These are phyloP conservation scores for Melanotaenia pygmaea DNA, from an alignment of 2,797 vertebrate species.

Conservation along the genomic window DNA sequence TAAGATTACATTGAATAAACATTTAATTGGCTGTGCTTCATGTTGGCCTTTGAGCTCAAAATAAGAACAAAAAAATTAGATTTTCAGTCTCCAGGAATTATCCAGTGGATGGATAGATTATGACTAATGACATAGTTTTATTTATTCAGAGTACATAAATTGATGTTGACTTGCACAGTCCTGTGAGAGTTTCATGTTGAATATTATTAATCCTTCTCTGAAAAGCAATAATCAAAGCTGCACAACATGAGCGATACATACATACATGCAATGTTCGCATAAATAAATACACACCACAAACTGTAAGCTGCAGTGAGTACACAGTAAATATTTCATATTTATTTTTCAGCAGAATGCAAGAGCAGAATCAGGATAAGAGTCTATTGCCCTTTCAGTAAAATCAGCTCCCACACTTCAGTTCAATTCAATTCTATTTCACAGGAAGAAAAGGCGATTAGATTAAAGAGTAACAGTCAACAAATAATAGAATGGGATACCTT, in stretches of 20 bases:
- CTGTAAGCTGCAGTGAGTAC: conserved; percentile 30
- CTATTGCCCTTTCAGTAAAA: conserved; percentile 59
- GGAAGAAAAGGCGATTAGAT: conserved; percentile 71
- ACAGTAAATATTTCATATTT: conserved; percentile 72
- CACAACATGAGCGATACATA: conserved; percentile 69
- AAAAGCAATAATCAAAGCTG: conserved; percentile 77
- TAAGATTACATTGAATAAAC: conserved; percentile 35
- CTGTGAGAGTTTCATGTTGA: conserved; percentile 67
- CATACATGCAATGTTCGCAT: conserved; percentile 17
- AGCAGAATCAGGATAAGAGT: conserved; percentile 61
- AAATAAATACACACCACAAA: conserved; percentile 26
- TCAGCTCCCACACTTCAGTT: conserved; percentile 64
- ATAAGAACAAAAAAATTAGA: conserved; percentile 32
- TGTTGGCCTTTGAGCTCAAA: conserved; percentile 33
- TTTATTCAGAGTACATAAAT: conserved; percentile 71
- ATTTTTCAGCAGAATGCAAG: conserved; percentile 58
- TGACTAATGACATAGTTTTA: conserved; percentile 56
- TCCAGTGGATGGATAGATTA: conserved; percentile 45
- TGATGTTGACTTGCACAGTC: conserved; percentile 69
- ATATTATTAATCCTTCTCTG: conserved; percentile 74
- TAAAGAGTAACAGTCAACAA: conserved; percentile 75
- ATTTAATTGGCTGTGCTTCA: conserved; percentile 40
- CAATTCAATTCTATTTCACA: conserved; percentile 68
- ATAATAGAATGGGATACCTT: conserved; percentile 71
- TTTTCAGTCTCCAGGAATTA: conserved; percentile 34